These are phyloP conservation scores for Motacilla alba DNA, from an alignment of 2,113 vertebrate genomes.

Conservation along the genomic window DNA sequence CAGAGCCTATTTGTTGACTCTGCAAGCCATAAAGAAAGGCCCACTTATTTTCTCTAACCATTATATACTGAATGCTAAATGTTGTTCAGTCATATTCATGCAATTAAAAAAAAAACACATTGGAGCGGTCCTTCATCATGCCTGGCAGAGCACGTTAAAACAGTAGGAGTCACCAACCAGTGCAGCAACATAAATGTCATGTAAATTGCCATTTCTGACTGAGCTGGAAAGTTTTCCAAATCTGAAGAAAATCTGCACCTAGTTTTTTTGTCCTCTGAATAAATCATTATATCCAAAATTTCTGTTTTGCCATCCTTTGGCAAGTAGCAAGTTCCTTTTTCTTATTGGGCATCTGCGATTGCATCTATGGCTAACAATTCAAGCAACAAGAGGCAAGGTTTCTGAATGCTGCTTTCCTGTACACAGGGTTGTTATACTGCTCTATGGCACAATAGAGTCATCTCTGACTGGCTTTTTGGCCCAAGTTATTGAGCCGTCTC, in stretches of 20 bases:
- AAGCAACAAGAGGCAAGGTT: neutral
- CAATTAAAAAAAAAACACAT: neutral
- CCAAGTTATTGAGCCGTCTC: neutral
- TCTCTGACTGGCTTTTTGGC: neutral
- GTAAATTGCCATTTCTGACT: neutral
- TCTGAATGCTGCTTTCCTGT: neutral
- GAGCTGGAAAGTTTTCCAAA: neutral
- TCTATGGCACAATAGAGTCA: accelerated
- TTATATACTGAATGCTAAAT: slow-evolving; percentile 9
- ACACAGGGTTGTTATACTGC: neutral
- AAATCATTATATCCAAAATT: neutral
- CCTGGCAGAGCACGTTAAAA: neutral
- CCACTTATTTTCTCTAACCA: slow-evolving; percentile 15
- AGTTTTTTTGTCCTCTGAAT: neutral
- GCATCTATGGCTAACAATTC: neutral
- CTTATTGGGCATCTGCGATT: neutral
- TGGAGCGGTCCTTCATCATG: neutral
- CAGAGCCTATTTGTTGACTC: slow-evolving; percentile 24
- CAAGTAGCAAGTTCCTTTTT: neutral
- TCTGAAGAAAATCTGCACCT: neutral
- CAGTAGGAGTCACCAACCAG: neutral
- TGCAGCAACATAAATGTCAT: neutral
- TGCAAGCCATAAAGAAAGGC: slow-evolving; percentile 8
- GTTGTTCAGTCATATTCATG: neutral
- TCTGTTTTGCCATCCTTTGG: neutral